Conservation (phyloP, 2,888 invertebrate genomes). For the Prenolepis imparis region DNA sequence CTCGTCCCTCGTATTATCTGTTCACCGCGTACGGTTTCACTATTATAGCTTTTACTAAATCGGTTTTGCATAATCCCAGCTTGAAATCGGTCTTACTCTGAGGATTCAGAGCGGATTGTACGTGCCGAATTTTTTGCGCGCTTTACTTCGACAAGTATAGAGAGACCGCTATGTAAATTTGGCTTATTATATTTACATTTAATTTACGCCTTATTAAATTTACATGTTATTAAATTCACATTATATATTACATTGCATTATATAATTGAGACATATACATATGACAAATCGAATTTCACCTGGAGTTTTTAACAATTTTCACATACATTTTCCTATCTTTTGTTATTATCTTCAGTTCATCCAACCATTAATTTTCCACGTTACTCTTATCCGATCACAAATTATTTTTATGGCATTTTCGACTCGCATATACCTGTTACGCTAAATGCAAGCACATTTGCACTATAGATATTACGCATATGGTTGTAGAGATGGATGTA, state of each 20-base stretch:
- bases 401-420: slow-evolving; percentile 23
- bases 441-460: background rate
- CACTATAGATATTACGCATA: background rate
- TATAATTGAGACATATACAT: background rate
- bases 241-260: slow-evolving; percentile 18
- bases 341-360: background rate
- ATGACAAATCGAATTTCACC: background rate
- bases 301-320: background rate
- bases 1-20: slow-evolving; percentile 66
- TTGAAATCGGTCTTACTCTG: slow-evolving; percentile 61
- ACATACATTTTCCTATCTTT: background rate
- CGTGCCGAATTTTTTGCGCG: slow-evolving; percentile 63
- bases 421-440: slow-evolving; percentile 1
- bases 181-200: slow-evolving; percentile 22
- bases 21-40: slow-evolving; percentile 68
- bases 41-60: slow-evolving; percentile 75
- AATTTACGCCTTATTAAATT: slow-evolving; percentile 30
- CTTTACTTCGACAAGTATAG: slow-evolving; percentile 28
- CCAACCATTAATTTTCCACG: background rate
- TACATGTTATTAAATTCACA: slow-evolving; percentile 19
- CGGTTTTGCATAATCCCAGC: slow-evolving; percentile 75
- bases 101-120: slow-evolving; percentile 62
- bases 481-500: background rate
- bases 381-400: slow-evolving; percentile 38
- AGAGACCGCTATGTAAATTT: slow-evolving; percentile 1